Percentiles rank a stretch among this genome's conserved stretches.
Conservation (phyloP, 1,140 invertebrate species). For the Vanessa tameamea region DNA sequence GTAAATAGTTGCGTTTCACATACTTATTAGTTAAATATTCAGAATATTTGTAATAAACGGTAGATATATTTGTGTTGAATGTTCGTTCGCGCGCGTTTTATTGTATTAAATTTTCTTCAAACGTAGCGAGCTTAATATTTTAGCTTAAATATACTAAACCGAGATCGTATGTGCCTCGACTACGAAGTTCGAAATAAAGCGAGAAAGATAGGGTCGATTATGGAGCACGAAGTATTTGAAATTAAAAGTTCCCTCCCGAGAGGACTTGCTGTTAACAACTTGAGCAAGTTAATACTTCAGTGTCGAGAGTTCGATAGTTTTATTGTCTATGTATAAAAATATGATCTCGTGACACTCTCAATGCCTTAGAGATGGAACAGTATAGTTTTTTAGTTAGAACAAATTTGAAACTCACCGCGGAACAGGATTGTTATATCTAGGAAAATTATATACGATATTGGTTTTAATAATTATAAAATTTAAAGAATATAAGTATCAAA, state of each 20-base stretch:
- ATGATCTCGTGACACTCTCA: neutral
- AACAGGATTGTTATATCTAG: no score
- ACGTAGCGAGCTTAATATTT: neutral
- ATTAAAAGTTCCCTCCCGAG: conserved; percentile 23
- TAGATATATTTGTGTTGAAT: neutral
- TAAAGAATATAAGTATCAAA: no score
- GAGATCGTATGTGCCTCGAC: conserved; percentile 4
- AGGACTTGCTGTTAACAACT: conserved; percentile 16
- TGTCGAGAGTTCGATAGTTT: conserved; percentile 9
- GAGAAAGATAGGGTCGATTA: conserved; percentile 22
- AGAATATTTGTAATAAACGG: conserved; percentile 15
- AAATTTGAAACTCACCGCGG: no score
- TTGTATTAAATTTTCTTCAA: neutral
- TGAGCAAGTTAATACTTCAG: conserved; percentile 17
- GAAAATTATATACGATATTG: no score
- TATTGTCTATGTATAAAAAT: conserved; percentile 14
- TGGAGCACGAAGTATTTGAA: conserved; percentile 26
- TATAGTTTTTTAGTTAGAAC: no score
- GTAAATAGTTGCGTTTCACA: no score
- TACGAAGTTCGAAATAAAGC: conserved; percentile 14
- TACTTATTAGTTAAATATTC: neutral
- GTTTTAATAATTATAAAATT: no score
- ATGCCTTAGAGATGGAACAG: neutral
- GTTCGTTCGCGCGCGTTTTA: neutral
- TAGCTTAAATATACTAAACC: conserved; percentile 5